phyloP scores from a whole-genome alignment of 53 echinoderm and acorn worm species.

The Arbacia lixula region DNA sequence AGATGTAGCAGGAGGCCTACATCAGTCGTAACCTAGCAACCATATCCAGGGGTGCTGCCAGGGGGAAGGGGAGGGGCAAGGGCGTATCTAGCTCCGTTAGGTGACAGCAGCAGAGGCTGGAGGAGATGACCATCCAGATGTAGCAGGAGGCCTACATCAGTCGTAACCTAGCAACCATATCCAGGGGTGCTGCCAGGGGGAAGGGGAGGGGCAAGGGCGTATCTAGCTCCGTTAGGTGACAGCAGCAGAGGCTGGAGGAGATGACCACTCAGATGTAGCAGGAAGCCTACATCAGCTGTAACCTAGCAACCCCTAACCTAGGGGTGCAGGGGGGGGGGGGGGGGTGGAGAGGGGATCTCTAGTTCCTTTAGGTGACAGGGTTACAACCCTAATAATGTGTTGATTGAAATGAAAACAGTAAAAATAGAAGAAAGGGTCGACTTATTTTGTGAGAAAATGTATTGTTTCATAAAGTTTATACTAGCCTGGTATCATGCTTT shows the following conservation, averaged over 20 bases:
- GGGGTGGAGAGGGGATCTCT: not conserved
- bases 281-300: conserved; percentile 81
- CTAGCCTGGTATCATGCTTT: too few relatives aligned
- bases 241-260: not conserved
- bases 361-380: not conserved
- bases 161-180: conserved; percentile 36
- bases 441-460: too few relatives aligned
- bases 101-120: conserved; percentile 66
- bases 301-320: conserved; percentile 19
- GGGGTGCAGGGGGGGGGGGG: not conserved
- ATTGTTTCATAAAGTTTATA: too few relatives aligned
- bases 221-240: not conserved
- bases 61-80: not conserved
- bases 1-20: conserved; percentile 83
- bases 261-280: conserved; percentile 36
- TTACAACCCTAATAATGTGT: too few relatives aligned
- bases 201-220: not conserved
- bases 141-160: conserved; percentile 93
- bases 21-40: conserved; percentile 58
- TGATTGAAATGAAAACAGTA: too few relatives aligned
- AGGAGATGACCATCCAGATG: conserved; percentile 70
- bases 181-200: too few relatives aligned
- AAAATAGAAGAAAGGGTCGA: too few relatives aligned
- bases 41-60: conserved; percentile 6
- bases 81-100: too few relatives aligned